phyloP scores from a whole-genome alignment of 2,888 invertebrate species.

The Scaptomyza reducta region DNA sequence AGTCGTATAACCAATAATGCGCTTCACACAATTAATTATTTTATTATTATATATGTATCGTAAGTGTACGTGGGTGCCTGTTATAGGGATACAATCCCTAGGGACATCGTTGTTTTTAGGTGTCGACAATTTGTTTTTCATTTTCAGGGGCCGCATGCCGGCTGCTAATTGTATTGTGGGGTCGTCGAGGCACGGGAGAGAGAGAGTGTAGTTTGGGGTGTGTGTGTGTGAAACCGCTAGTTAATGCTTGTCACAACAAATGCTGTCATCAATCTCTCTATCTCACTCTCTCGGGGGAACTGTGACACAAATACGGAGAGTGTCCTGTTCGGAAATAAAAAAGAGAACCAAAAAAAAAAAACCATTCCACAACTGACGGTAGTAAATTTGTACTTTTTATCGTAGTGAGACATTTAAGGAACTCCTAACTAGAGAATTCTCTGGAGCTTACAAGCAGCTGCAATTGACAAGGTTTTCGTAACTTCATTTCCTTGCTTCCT shows the following conservation, averaged over 20 bases:
- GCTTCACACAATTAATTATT: slow-evolving; percentile 69
- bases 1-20: slow-evolving; percentile 36
- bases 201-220: neutral
- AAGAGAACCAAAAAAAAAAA: slow-evolving; percentile 17
- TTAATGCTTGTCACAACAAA: slow-evolving; percentile 77
- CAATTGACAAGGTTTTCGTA: neutral
- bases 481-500: neutral
- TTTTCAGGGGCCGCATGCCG: slow-evolving; percentile 32
- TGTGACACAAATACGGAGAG: slow-evolving; percentile 14
- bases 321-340: slow-evolving; percentile 44
- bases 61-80: neutral
- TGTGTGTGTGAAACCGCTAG: slow-evolving; percentile 74
- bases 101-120: slow-evolving; percentile 45
- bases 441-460: slow-evolving; percentile 53
- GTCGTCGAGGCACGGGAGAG: slow-evolving; percentile 2
- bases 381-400: slow-evolving; percentile 58
- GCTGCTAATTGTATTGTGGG: slow-evolving; percentile 49
- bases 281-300: slow-evolving; percentile 40
- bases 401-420: slow-evolving; percentile 16
- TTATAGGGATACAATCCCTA: slow-evolving; percentile 2
- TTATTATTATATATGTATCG: slow-evolving; percentile 62
- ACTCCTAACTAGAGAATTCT: slow-evolving; percentile 45
- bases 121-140: slow-evolving; percentile 64
- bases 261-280: slow-evolving; percentile 70
- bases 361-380: slow-evolving; percentile 51